Percentiles rank a stretch among this genome's conserved stretches.
Conservation (phyloP, 2,888 invertebrate species). For the Shargacucullia verbasci region DNA sequence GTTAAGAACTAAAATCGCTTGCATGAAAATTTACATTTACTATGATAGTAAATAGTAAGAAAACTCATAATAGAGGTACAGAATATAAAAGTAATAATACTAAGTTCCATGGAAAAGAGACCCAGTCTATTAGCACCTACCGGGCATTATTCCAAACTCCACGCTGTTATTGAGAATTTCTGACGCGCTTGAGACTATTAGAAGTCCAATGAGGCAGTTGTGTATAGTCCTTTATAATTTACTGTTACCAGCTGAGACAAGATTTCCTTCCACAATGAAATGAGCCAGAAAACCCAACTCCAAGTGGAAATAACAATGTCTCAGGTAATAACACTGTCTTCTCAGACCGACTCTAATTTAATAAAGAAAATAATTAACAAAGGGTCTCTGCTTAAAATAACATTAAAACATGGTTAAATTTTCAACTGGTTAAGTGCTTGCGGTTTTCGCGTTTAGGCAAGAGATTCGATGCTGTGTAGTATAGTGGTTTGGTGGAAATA, state of each 20-base stretch:
- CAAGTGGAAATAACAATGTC: slow-evolving; percentile 31
- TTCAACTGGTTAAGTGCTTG: slow-evolving; percentile 31
- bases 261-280: slow-evolving; percentile 24
- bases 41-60: too few species aligned
- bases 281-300: slow-evolving; percentile 28
- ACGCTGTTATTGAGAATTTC: too few species aligned
- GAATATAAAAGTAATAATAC: too few species aligned
- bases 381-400: slow-evolving; percentile 26
- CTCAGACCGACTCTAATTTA: slow-evolving; percentile 40
- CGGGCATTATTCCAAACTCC: too few species aligned
- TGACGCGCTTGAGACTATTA: too few species aligned
- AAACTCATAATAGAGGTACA: too few species aligned
- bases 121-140: too few species aligned
- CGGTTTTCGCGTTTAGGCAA: slow-evolving; percentile 4
- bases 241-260: background rate
- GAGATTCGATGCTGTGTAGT: background rate
- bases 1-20: too few species aligned
- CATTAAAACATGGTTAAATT: slow-evolving; percentile 58
- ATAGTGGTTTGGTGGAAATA: too few species aligned
- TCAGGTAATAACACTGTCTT: slow-evolving; percentile 28
- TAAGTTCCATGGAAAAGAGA: too few species aligned
- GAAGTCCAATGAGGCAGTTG: too few species aligned
- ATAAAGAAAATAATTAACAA: slow-evolving; percentile 56
- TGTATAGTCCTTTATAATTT: slow-evolving; percentile 5
- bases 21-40: too few species aligned